Base-by-base conservation (phyloP, 2,888 invertebrate species). In the Aphodius granarius region DNA sequence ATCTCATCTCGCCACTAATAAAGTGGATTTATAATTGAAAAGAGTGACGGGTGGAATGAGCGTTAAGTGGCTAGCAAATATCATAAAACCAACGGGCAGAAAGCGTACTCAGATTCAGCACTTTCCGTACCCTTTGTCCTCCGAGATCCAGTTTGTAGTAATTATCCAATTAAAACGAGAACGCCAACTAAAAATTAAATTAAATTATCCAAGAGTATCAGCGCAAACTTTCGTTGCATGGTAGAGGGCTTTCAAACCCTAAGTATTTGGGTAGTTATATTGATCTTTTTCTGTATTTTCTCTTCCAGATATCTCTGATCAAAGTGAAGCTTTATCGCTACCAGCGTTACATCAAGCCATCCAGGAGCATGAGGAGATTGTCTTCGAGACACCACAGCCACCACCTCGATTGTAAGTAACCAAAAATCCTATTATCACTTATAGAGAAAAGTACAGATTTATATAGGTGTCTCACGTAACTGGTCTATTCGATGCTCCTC, bases 281-380 rank as follows among this genome's bases (percentile, higher is more conserved):
- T 65, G n/a, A 65, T 65, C n/a, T 65, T 65, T 65, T n/a, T 1
- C 19, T 71, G n/a, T n/a, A n/a, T 20, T 71, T 75, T 78, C 76
- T 76, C 71, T 83, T 83, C 13, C 82, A 84, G 84, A 81, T 82
- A 76, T 84, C 83, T 76, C 81, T 63, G 80, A 81, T 22, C 81
- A 83, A 22, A 83, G 83, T 19, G 83, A 81, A 68, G 84, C 85
- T 0, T 74, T 83, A 63, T 85, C 85, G 17, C 78, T 85, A 62
- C 85, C 85, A 9, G 82, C 85, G 0, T 80, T 85, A 18, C 81
- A 83, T 73, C 83, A 85, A 73, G 78, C 83, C 20, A 80, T 82
- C 78, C 81, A 81, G 72, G 84, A 85, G 77, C 83, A 83, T 83
- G 83, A 71, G 16, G 68, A 83, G 66, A 80, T 66, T 74, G 70